Conservation (phyloP, 1,140 invertebrate species). For the Lysiphlebus fabarum region DNA sequence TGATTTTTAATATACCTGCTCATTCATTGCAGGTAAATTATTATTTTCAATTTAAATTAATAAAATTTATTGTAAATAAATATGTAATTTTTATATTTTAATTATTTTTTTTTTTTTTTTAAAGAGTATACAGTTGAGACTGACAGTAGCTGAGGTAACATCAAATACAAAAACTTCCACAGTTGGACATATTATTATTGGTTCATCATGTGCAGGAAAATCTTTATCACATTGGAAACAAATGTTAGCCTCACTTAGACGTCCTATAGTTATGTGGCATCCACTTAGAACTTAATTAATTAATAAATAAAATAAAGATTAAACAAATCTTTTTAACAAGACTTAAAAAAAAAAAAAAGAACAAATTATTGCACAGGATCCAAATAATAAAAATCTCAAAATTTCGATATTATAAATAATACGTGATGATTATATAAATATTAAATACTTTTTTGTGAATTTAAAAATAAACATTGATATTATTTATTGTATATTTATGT, state of each 20-base stretch:
- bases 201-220: constrained; percentile 65
- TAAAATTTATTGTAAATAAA: neutral
- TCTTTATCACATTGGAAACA: constrained; percentile 79
- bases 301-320: constrained; percentile 17
- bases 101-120: constrained; percentile 40
- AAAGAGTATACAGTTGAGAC: constrained; percentile 67
- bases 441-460: no score
- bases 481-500: no score
- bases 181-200: constrained; percentile 72
- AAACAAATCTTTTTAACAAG: constrained; percentile 25
- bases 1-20: constrained; percentile 73
- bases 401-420: no score
- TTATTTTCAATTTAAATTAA: constrained; percentile 10
- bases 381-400: no score
- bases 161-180: constrained; percentile 54
- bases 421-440: no score
- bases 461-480: no score
- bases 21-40: constrained; percentile 60
- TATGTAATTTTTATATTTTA: constrained; percentile 25
- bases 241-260: constrained; percentile 76
- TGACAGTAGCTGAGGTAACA: constrained; percentile 63
- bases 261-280: constrained; percentile 84
- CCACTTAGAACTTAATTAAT: constrained; percentile 61
- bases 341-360: neutral
- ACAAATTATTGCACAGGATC: no score